Evolutionary conservation across 2,113 vertebrate species (phyloP), one percentile per base, ranked within the genome.

Genomic region (Sinocyclocheilus grahami): DNA sequence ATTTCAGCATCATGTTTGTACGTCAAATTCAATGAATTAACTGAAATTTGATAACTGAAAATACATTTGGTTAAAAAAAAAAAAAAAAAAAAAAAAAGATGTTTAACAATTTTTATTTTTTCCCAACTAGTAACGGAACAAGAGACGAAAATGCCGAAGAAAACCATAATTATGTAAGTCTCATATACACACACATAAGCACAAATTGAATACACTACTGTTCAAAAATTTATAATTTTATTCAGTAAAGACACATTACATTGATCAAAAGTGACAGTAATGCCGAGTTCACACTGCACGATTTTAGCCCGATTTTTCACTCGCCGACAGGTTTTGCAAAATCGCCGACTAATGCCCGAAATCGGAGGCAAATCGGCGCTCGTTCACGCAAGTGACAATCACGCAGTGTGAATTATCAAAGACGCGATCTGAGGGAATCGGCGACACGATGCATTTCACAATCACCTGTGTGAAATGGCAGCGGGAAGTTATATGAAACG

Each of bases 121-220:
- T 94, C 93, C 92, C 93, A 94, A 93, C 90, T 94, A 99, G 98
- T 99, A 92, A 99, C 96, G 86, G 98, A 99, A 90, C 97, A 99
- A 93, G 97, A 99, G 93, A 99, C 96, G 89, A 99, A 95, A 95
- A 95, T 96, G 92, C 98, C 98, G 94, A 99, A 97, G 97, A 99
- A 98, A 97, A 99, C 98, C 94, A 96, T 99, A 94, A 98, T 99
- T 94, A 99, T 99, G 97, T 99, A 97, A 99, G 98, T 99, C 48
- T 51, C 16, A 12, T 48, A 12, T 11, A 30, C 42, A 77, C 48
- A 22, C 74, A 16, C n/a, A 24, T 3, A 74, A 46, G 22, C 33
- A 71, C 65, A 69, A 69, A 69, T 8, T 37, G 16, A 55, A 53
- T 53, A 53, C 51, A 53, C 51, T 53, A 16, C 65, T 30, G 8